A percentile compares a stretch with the other conserved stretches of the same genome.
Evolutionary conservation across 2,113 vertebrate genomes (phyloP).

Genomic region (Arizona elegans): DNA sequence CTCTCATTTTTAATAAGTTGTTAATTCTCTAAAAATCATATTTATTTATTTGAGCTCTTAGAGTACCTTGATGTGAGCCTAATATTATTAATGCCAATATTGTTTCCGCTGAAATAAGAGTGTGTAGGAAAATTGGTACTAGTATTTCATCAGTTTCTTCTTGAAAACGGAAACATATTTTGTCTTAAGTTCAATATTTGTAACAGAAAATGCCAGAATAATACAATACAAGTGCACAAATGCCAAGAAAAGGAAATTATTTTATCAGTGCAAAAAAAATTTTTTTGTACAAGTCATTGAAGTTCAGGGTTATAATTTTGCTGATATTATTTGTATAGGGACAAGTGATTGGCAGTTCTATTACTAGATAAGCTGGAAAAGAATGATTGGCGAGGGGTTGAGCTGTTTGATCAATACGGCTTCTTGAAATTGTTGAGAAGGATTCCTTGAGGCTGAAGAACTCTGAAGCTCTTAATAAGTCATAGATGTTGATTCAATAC

Average conservation of each 20-base stretch:
- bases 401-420: slow-evolving; percentile 68
- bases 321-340: slow-evolving; percentile 51
- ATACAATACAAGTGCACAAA: slow-evolving; percentile 26
- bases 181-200: slow-evolving; percentile 39
- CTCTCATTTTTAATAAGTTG: background rate
- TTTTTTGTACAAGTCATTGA: slow-evolving; percentile 21
- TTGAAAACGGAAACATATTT: slow-evolving; percentile 31
- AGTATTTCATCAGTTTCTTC: slow-evolving; percentile 30
- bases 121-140: background rate
- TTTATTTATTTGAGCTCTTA: background rate
- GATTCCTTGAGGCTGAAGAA: slow-evolving; percentile 51
- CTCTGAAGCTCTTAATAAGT: slow-evolving; percentile 48
- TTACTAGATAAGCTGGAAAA: slow-evolving; percentile 64
- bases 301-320: slow-evolving; percentile 9
- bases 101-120: background rate
- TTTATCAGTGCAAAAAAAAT: background rate
- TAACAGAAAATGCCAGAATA: slow-evolving; percentile 31
- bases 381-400: slow-evolving; percentile 61
- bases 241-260: slow-evolving; percentile 25
- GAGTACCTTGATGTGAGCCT: background rate
- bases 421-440: slow-evolving; percentile 64
- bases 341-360: slow-evolving; percentile 47
- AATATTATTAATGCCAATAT: background rate
- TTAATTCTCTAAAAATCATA: background rate
- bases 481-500: slow-evolving; percentile 55